Base-by-base conservation (phyloP, 2,113 vertebrate genomes). In the Nesospiza acunhae region DNA sequence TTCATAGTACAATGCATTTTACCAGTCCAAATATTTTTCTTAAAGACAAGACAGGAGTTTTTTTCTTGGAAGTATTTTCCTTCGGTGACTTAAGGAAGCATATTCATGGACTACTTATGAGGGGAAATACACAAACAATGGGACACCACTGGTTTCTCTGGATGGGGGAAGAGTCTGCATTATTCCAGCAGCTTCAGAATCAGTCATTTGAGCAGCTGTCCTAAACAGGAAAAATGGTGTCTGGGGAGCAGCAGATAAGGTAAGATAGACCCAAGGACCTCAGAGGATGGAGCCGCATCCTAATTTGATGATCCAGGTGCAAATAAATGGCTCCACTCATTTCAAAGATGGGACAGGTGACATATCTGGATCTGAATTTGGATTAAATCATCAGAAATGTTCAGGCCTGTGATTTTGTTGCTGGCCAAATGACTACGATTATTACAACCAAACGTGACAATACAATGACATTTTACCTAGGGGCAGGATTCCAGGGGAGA, bases 1-100 rank as follows among this genome's bases (percentile, higher is more conserved):
- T 97, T 98, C 96, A 98, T 92, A 97, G 96, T 93, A 98, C 97
- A 97, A 97, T 97, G 97, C 96, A 95, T 95, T 98, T 97, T 95
- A 95, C 97, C 89, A 95, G 84, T 89, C 96, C 96, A 94, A 94
- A 97, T 95, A 96, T 96, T 97, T 96, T 97, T 97, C 97, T 97
- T 93, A 78, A 95, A 97, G 95, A 96, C 96, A 95, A 97, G 96
- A 94, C 93, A 93, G 84, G 89, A 95, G 81, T 84, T 95, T 95
- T 95, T 96, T 94, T 96, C 89, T 93, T 91, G 81, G 87, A 96
- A 96, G 88, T 87, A 39, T 95, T 94, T 96, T 78, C 75, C 77
- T 88, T 90, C 75, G 15, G 92, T 96, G 95, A 95, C 84, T 89
- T 86, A 92, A 96, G 70, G 58, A 95, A 91, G 90, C 70, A 90